Evolutionary conservation across 1,140 invertebrate genomes (phyloP).

Genomic region (Orius insidiosus): DNA sequence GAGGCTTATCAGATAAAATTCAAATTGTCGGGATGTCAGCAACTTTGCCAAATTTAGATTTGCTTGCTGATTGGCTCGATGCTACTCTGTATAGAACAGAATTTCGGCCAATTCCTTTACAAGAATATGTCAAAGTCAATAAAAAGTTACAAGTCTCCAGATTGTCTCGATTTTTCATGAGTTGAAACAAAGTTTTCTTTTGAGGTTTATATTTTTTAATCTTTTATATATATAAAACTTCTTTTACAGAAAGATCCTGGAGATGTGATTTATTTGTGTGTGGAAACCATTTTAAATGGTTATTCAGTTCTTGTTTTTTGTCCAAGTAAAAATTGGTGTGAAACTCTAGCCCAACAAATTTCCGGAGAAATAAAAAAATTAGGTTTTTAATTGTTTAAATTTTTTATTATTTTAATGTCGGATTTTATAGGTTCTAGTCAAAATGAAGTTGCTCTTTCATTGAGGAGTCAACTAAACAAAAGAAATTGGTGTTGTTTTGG

Average conservation of each 20-base stretch:
- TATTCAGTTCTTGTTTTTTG: conserved; percentile 90
- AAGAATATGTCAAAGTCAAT: conserved; percentile 59
- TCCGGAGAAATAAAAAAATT: conserved; percentile 56
- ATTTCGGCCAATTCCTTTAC: conserved; percentile 78
- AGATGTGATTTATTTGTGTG: conserved; percentile 62
- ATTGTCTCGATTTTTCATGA: conserved; percentile 23
- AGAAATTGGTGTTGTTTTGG: conserved; percentile 54
- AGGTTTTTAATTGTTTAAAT: conserved; percentile 28
- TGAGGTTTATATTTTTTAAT: conserved; percentile 21
- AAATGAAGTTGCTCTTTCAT: conserved; percentile 30
- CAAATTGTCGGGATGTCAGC: conserved; percentile 97
- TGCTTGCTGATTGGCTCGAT: conserved; percentile 72
- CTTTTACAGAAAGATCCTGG: conserved; percentile 51
- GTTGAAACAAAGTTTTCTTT: conserved; percentile 19
- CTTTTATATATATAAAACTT: conserved; percentile 4
- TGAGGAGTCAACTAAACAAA: conserved; percentile 49
- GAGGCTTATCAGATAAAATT: conserved; percentile 40
- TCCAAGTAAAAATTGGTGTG: conserved; percentile 87
- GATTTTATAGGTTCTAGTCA: conserved; percentile 25
- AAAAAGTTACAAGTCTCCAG: conserved; percentile 27
- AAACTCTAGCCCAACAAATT: conserved; percentile 68
- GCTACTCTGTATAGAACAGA: conserved; percentile 73
- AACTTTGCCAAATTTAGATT: conserved; percentile 75
- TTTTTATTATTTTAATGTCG: background rate
- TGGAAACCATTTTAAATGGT: conserved; percentile 71